A percentile compares a stretch with the other conserved stretches of the same genome.
Conservation (phyloP, 2,113 vertebrate genomes). For the Coreoperca whiteheadi region DNA sequence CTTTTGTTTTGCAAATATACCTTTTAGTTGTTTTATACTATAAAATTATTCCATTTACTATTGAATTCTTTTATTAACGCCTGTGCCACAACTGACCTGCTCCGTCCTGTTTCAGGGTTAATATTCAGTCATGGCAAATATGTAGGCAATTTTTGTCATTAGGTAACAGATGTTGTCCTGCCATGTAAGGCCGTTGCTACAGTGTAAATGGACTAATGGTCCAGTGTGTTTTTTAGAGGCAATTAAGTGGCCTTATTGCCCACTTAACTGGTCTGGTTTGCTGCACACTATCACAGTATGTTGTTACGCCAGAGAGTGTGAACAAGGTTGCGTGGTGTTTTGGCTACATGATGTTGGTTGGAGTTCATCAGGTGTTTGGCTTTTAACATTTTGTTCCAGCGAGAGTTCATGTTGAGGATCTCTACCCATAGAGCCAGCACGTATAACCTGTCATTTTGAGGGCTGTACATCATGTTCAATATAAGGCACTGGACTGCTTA, state of each 20-base stretch:
- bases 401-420: conserved; percentile 6
- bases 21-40: not conserved
- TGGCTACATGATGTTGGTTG: conserved; percentile 12
- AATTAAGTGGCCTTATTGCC: conserved; percentile 77
- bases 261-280: conserved; percentile 56
- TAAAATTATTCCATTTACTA: not conserved
- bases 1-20: not conserved
- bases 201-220: conserved; percentile 47
- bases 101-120: conserved; percentile 22
- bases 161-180: conserved; percentile 47
- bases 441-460: not conserved
- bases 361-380: conserved; percentile 22
- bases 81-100: not conserved
- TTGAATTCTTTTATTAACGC: conserved; percentile 28
- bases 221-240: conserved; percentile 48
- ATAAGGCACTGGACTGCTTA: not conserved
- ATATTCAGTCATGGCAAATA: conserved; percentile 19
- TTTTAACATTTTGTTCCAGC: conserved; percentile 8
- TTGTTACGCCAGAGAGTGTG: conserved; percentile 14
- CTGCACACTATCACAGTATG: conserved; percentile 9
- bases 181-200: conserved; percentile 9
- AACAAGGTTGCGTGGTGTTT: conserved; percentile 29
- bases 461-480: conserved; percentile 4
- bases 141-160: conserved; percentile 43
- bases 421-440: not conserved